phyloP scores from a whole-genome alignment of 2,113 vertebrate species.

The Halcyon malimbica region DNA sequence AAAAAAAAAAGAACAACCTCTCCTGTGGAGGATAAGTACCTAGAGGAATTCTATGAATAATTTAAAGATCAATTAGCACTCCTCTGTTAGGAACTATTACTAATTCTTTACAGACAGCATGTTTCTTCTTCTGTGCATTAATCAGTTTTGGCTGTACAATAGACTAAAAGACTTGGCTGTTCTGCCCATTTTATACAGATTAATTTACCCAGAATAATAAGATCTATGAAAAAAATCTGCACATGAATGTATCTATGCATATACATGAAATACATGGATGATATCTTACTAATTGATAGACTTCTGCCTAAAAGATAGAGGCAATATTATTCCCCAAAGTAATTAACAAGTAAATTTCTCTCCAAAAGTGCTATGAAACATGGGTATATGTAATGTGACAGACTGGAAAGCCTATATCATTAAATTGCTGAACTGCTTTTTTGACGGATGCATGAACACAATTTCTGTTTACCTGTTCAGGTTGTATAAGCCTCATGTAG shows the following conservation, averaged over 20 bases:
- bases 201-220: neutral
- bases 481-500: neutral
- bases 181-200: neutral
- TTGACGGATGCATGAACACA: neutral
- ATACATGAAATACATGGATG: neutral
- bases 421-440: neutral
- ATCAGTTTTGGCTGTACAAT: neutral
- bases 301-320: neutral
- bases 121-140: slow-evolving; percentile 14
- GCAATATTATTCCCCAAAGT: neutral
- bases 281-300: neutral
- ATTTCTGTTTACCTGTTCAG: neutral
- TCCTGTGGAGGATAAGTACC: neutral
- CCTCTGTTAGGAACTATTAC: slow-evolving; percentile 23
- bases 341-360: neutral
- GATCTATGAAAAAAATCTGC: neutral
- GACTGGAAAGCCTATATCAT: neutral
- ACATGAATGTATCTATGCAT: neutral
- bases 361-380: neutral
- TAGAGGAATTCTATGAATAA: slow-evolving; percentile 42
- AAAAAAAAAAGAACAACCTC: neutral
- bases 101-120: slow-evolving; percentile 15
- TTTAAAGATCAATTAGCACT: slow-evolving; percentile 53
- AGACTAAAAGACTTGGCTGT: neutral
- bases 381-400: neutral